These are phyloP conservation scores for Dysmachus trigonus DNA, from an alignment of 2,888 invertebrate genomes.

Conservation along the genomic window DNA sequence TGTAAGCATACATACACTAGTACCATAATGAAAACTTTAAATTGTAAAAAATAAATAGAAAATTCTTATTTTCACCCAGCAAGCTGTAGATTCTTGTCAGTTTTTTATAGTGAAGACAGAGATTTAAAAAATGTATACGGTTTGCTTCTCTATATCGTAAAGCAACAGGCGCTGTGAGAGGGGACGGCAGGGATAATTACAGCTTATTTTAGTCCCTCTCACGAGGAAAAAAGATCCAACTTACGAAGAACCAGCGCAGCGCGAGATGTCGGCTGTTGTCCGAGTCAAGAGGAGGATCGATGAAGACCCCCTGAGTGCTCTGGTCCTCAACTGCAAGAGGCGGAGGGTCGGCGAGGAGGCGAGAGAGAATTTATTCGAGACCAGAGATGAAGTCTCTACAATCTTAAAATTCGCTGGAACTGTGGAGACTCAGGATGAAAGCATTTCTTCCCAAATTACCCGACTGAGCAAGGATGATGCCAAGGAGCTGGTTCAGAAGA, in stretches of 20 bases:
- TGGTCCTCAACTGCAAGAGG: slow-evolving; percentile 77
- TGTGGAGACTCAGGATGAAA: slow-evolving; percentile 70
- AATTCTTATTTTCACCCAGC: too few species aligned
- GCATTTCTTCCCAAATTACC: slow-evolving; percentile 64
- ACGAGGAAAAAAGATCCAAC: background rate
- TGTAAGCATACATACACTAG: too few species aligned
- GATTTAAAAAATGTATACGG: too few species aligned
- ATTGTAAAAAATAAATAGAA: too few species aligned
- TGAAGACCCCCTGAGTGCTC: slow-evolving; percentile 75
- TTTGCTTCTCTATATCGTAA: too few species aligned
- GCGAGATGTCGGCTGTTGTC: slow-evolving; percentile 68
- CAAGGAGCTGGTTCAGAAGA: slow-evolving; percentile 65
- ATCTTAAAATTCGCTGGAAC: slow-evolving; percentile 79
- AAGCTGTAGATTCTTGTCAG: too few species aligned
- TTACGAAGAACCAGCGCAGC: background rate
- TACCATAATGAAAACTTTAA: too few species aligned
- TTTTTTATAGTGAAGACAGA: too few species aligned
- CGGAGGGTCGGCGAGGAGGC: slow-evolving; percentile 63
- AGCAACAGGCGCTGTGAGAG: background rate
- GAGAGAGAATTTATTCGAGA: slow-evolving; percentile 46
- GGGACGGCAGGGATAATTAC: background rate
- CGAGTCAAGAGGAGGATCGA: slow-evolving; percentile 78
- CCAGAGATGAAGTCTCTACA: slow-evolving; percentile 67
- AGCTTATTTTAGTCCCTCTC: background rate
- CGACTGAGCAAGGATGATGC: slow-evolving; percentile 66